phyloP scores from a whole-genome alignment of 2,888 invertebrate species.

The Bhutanitis thaidina region DNA sequence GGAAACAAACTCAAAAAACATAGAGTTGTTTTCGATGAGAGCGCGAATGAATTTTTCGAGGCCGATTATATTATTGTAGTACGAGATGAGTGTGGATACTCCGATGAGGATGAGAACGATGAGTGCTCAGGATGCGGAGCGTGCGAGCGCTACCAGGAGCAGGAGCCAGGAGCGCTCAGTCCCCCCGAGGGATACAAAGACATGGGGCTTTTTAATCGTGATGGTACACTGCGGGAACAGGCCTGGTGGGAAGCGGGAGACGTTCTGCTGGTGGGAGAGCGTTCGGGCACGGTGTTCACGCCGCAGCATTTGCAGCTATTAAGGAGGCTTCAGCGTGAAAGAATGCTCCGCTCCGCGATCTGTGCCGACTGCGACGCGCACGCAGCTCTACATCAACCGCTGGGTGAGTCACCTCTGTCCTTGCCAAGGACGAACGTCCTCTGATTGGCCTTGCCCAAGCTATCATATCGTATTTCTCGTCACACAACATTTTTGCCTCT shows the following conservation, averaged over 20 bases:
- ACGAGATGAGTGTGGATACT: conserved; percentile 90
- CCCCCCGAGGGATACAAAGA: conserved; percentile 96
- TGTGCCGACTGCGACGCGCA: conserved; percentile 75
- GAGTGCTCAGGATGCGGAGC: conserved; percentile 82
- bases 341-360: conserved; percentile 77
- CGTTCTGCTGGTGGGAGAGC: conserved; percentile 77
- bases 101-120: conserved; percentile 89
- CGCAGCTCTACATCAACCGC: conserved; percentile 67
- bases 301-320: conserved; percentile 84
- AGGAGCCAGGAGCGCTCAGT: conserved; percentile 91
- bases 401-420: conserved; percentile 65
- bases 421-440: conserved; percentile 44
- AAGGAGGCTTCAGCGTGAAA: conserved; percentile 82
- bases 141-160: conserved; percentile 82
- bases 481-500: conserved; percentile 16
- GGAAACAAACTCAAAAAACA: conserved; percentile 86
- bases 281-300: conserved; percentile 81
- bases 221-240: conserved; percentile 78
- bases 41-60: conserved; percentile 93
- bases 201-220: conserved; percentile 83
- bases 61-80: conserved; percentile 95
- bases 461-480: conserved; percentile 29
- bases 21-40: conserved; percentile 93
- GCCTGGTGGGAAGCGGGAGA: conserved; percentile 80
- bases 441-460: conserved; percentile 34